Evolutionary conservation across 2,888 invertebrate species (phyloP).

Genomic region (Oeneis ivallda): DNA sequence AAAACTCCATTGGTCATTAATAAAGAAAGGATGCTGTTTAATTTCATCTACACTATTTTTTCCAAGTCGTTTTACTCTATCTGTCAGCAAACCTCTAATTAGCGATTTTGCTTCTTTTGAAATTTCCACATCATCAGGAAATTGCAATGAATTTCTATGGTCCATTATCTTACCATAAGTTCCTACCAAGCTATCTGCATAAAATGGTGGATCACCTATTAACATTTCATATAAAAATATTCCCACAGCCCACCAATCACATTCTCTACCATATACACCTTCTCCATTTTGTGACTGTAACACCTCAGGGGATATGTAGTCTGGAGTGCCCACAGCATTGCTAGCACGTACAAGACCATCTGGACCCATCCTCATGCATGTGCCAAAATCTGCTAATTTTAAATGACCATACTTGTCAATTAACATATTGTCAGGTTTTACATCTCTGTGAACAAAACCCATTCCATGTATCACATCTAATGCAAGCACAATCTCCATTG

Average conservation of each 20-base stretch:
- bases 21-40: constrained; percentile 96
- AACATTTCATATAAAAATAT: constrained; percentile 99
- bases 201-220: constrained; percentile 99
- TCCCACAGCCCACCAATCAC: constrained; percentile 99
- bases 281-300: constrained; percentile 97
- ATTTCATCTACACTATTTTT: constrained; percentile 97
- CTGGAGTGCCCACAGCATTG: constrained; percentile 99
- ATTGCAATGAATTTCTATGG: constrained; percentile 96
- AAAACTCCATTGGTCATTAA: constrained; percentile 98
- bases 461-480: constrained; percentile 98
- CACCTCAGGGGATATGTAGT: constrained; percentile 99
- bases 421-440: constrained; percentile 99
- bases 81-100: constrained; percentile 96
- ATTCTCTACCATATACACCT: constrained; percentile 97
- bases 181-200: constrained; percentile 98
- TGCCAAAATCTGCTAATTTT: constrained; percentile 99
- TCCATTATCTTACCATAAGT: constrained; percentile 99
- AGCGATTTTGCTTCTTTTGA: constrained; percentile 93
- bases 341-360: constrained; percentile 98
- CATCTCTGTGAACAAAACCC: constrained; percentile 98
- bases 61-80: constrained; percentile 93
- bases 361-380: constrained; percentile 98
- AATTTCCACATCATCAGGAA: constrained; percentile 97
- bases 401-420: constrained; percentile 97
- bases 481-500: constrained; percentile 98